phyloP scores from a whole-genome alignment of 2,113 vertebrate species.

The Pycnonotus jocosus region DNA sequence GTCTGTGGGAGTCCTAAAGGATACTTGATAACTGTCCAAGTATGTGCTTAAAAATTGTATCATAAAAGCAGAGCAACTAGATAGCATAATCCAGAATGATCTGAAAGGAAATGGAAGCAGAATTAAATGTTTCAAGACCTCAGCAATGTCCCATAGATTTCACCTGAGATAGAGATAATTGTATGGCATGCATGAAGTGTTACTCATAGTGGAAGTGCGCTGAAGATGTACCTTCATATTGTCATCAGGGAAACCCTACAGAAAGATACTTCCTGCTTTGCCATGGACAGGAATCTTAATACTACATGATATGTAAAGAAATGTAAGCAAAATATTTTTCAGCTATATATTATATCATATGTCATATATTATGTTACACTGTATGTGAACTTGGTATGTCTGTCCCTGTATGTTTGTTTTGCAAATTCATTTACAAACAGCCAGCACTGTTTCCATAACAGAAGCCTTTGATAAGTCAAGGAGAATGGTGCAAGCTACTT shows the following conservation, averaged over 20 bases:
- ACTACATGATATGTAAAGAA: background rate
- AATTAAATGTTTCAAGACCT: background rate
- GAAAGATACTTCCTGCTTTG: background rate
- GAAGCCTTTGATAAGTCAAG: background rate
- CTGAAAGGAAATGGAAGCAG: background rate
- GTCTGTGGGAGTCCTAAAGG: conserved; percentile 32
- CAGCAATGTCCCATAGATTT: background rate
- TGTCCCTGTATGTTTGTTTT: background rate
- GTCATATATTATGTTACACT: background rate
- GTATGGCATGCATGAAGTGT: background rate
- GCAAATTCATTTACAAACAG: background rate
- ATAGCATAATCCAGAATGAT: background rate
- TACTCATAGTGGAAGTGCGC: background rate
- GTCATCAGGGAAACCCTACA: background rate
- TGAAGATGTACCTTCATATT: background rate
- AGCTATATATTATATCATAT: background rate
- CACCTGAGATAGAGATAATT: background rate
- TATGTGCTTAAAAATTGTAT: background rate
- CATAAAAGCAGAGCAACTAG: background rate
- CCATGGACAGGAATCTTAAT: background rate
- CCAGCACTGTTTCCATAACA: background rate
- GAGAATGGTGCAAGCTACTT: background rate
- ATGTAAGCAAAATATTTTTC: background rate
- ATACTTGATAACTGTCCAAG: conserved; percentile 29
- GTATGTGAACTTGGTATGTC: background rate